Evolutionary conservation across 1,140 invertebrate species (phyloP).

Genomic region (Phymorhynchus buccinoides): DNA sequence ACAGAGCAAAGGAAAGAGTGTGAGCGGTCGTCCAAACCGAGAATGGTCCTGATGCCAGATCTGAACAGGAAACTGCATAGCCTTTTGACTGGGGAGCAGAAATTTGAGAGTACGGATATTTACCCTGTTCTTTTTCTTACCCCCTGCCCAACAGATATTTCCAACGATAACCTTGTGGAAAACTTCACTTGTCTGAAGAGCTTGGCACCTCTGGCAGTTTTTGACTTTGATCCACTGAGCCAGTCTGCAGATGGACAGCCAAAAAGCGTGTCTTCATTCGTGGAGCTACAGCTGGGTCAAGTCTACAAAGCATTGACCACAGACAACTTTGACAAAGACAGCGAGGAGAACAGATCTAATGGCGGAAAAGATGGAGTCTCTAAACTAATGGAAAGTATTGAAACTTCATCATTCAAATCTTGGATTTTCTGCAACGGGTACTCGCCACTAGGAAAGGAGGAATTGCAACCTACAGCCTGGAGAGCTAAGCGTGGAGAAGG

Average conservation of each 20-base stretch:
- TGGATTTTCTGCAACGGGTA: slow-evolving; percentile 54
- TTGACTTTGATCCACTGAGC: slow-evolving; percentile 45
- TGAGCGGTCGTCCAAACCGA: background rate
- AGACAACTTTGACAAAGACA: slow-evolving; percentile 49
- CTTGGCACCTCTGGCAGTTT: slow-evolving; percentile 41
- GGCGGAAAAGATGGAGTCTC: slow-evolving; percentile 32
- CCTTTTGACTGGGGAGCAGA: slow-evolving; percentile 38
- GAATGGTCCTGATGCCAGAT: slow-evolving; percentile 9
- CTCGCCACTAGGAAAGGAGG: slow-evolving; percentile 23
- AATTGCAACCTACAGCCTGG: slow-evolving; percentile 42
- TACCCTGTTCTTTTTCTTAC: slow-evolving; percentile 43
- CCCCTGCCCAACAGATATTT: slow-evolving; percentile 35
- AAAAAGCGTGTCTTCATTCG: slow-evolving; percentile 36
- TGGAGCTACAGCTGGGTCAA: slow-evolving; percentile 32
- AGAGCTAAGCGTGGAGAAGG: slow-evolving; percentile 44
- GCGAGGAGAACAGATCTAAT: slow-evolving; percentile 27
- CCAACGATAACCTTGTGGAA: slow-evolving; percentile 29
- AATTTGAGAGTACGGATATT: slow-evolving; percentile 34
- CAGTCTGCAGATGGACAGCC: slow-evolving; percentile 13
- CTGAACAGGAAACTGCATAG: slow-evolving; percentile 42
- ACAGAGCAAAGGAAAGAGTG: slow-evolving; percentile 15
- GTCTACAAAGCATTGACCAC: slow-evolving; percentile 43
- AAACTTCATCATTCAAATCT: slow-evolving; percentile 19
- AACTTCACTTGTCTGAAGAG: slow-evolving; percentile 43
- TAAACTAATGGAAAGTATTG: slow-evolving; percentile 30